A percentile compares a stretch with the other conserved stretches of the same genome.
Evolutionary conservation across 1,140 invertebrate genomes (phyloP).

Genomic region (Cepaea nemoralis): DNA sequence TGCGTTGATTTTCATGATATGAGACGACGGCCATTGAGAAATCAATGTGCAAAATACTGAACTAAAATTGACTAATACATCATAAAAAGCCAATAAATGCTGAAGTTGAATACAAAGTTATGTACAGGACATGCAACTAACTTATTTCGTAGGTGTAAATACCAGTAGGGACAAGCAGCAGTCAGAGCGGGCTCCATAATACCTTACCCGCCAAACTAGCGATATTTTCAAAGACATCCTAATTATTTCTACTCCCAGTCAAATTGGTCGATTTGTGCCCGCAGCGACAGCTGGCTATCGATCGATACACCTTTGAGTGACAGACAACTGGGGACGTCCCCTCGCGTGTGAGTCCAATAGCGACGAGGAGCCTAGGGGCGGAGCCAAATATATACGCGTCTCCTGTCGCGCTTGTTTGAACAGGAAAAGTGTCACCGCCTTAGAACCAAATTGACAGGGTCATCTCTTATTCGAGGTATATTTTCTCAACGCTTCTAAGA

Average conservation of each 20-base stretch:
- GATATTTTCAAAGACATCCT: background rate
- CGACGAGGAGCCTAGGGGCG: background rate
- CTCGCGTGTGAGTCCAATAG: background rate
- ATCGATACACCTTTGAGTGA: constrained; percentile 4
- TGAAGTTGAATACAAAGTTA: background rate
- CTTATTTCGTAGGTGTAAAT: no score
- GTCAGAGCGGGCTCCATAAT: background rate
- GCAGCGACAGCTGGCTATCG: background rate
- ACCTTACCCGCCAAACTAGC: background rate
- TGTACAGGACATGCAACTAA: no score
- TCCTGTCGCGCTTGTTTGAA: background rate
- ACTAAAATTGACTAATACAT: background rate
- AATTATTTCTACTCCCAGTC: background rate
- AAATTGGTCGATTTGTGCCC: background rate
- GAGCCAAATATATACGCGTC: background rate
- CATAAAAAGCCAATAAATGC: background rate
- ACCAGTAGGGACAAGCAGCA: background rate
- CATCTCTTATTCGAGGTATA: constrained; percentile 11
- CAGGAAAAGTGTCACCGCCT: background rate
- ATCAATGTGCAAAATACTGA: no score
- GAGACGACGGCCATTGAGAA: no score
- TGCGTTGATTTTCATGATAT: no score
- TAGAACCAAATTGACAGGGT: background rate
- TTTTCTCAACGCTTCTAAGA: constrained; percentile 21
- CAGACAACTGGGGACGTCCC: background rate